phyloP scores from a whole-genome alignment of 2,797 vertebrate genomes.

The Rhynchonycteris naso region DNA sequence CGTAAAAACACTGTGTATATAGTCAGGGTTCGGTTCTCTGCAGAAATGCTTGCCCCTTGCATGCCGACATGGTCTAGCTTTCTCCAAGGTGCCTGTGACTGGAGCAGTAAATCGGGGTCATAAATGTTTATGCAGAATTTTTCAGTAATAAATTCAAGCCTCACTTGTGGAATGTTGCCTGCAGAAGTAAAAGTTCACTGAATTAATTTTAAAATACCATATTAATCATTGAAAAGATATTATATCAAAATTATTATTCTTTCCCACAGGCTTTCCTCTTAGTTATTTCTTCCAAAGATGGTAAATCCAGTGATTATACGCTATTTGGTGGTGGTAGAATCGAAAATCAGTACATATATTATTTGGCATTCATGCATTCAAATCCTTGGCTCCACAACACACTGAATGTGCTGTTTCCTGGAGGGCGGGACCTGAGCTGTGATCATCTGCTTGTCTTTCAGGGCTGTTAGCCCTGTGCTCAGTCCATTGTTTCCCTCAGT shows the following conservation, averaged over 20 bases:
- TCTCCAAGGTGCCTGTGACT: neutral
- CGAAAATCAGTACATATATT: neutral
- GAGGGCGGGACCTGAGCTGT: too few relatives aligned
- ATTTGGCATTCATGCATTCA: neutral
- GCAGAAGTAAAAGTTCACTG: neutral
- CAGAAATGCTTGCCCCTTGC: neutral
- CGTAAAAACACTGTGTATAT: neutral
- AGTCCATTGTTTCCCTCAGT: neutral
- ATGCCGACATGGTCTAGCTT: neutral
- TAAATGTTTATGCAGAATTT: neutral
- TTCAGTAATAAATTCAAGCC: constrained; percentile 53
- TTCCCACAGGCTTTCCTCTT: neutral
- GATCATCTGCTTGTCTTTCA: neutral
- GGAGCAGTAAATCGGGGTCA: neutral
- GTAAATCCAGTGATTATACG: neutral
- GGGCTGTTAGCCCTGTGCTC: neutral
- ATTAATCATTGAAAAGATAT: constrained; percentile 27
- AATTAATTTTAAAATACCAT: constrained; percentile 54
- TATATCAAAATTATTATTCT: constrained; percentile 24
- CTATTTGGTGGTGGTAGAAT: neutral
- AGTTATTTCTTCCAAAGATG: constrained; percentile 18
- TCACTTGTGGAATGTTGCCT: constrained; percentile 46
- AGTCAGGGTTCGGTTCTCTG: neutral
- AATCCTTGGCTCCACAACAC: neutral
- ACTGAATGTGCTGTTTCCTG: neutral